Conservation (phyloP, 1,140 invertebrate species). For the Pseudomyrmex sp. region DNA sequence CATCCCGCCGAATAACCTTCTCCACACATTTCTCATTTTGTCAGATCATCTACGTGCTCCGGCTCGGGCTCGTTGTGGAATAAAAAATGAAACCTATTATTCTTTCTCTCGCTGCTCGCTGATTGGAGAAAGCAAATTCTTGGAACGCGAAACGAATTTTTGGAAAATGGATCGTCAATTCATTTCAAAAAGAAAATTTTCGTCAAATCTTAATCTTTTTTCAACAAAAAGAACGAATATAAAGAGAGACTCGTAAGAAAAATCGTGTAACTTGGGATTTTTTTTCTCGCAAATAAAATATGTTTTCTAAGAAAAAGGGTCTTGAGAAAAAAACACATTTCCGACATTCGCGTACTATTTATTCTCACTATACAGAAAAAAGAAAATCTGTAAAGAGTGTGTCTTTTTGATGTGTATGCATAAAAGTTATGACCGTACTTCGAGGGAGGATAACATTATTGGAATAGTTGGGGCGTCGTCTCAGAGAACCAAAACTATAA, state of each 20-base stretch:
- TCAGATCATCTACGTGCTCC: slow-evolving; percentile 72
- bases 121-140: slow-evolving; percentile 62
- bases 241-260: no score
- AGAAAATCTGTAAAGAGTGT: no score
- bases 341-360: no score
- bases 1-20: not conserved
- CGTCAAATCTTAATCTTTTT: slow-evolving; percentile 42
- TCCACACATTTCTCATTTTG: slow-evolving; percentile 73
- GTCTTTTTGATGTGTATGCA: no score
- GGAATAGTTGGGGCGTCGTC: no score
- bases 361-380: no score
- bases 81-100: slow-evolving; percentile 74
- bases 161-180: slow-evolving; percentile 39
- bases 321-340: no score
- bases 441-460: no score
- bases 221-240: not conserved
- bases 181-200: slow-evolving; percentile 35
- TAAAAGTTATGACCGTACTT: no score
- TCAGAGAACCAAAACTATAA: slow-evolving; percentile 14
- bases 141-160: not conserved
- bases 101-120: slow-evolving; percentile 67
- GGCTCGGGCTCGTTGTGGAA: slow-evolving; percentile 51
- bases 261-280: not conserved
- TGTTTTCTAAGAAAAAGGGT: not conserved
- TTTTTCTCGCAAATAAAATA: not conserved